A percentile compares a stretch with the other conserved stretches of the same genome.
These are phyloP conservation scores for Cherax destructor DNA, from an alignment of 1,140 invertebrate genomes.

Conservation along the genomic window DNA sequence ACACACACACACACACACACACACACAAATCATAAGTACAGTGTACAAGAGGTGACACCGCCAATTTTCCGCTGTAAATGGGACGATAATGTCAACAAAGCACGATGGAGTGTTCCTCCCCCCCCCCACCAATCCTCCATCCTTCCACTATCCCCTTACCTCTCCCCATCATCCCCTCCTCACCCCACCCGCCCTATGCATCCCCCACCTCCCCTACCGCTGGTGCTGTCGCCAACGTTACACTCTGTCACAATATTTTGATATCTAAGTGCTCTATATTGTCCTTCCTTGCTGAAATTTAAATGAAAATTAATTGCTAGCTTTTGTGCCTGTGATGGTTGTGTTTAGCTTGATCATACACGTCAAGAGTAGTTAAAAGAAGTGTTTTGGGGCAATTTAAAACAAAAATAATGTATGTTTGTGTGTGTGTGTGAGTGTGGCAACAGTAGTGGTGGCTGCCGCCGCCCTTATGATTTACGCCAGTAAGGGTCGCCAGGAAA, in stretches of 20 bases:
- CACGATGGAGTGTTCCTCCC: not conserved
- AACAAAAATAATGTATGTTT: not conserved
- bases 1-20: slow-evolving; percentile 28
- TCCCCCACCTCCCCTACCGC: slow-evolving; percentile 7
- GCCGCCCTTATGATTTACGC: slow-evolving; percentile 43
- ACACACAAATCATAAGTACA: slow-evolving; percentile 31
- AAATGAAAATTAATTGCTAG: not conserved
- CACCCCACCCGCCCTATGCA: too few species aligned
- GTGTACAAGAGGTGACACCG: slow-evolving; percentile 51
- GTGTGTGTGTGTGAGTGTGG: not conserved
- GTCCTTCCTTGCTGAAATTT: not conserved
- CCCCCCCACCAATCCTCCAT: not conserved
- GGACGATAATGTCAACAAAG: slow-evolving; percentile 60
- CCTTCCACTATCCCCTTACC: too few species aligned
- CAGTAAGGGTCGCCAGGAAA: slow-evolving; percentile 35
- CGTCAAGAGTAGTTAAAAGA: not conserved
- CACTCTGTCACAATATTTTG: slow-evolving; percentile 6
- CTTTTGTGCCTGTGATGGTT: not conserved
- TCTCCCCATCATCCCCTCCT: too few species aligned
- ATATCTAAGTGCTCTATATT: not conserved
- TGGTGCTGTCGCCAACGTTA: not conserved
- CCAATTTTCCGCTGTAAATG: slow-evolving; percentile 62
- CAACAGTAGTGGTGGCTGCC: slow-evolving; percentile 3
- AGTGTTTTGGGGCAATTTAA: not conserved
- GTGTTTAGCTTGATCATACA: not conserved